Evolutionary conservation across 2,113 vertebrate genomes (phyloP), one percentile per base, ranked within the genome.

Genomic region (Pimephales promelas): DNA sequence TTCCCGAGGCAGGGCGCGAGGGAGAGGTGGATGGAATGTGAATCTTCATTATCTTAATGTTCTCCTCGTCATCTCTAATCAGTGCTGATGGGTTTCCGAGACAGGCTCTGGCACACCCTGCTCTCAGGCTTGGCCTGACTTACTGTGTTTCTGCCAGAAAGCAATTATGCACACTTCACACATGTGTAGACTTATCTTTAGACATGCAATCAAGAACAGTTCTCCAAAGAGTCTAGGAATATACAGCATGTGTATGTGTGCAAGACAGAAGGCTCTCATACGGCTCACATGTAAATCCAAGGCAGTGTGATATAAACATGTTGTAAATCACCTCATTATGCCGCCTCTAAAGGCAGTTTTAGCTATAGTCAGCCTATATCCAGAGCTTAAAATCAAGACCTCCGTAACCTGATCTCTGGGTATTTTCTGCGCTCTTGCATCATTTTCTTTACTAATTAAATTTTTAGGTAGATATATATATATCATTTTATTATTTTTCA

Each of bases 81-180:
- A 59, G 52, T 7, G 3, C 20, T 34, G 26, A 70, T 72, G 0
- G 24, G 49, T 72, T 77, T 8, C 1, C 11, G 36, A 68, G n/a
- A 11, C 49, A 3, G 31, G n/a, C 28, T 61, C 1, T 4, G 84
- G 84, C 91, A 87, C 91, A 79, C 91, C 93, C 84, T 10, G 10
- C 1, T 81, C 82, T 79, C 64, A 40, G n/a, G n/a, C n/a, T 87
- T 78, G 76, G 49, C 36, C 8, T 71, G 75, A 22, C 49, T 5
- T 77, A 18, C 31, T 57, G 24, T 66, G 40, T 79, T 8, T 66
- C 49, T 80, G 59, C 16, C 43, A 61, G 36, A 8, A 36, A 40
- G 6, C 36, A 8, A 59, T 57, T 0, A 8, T 77, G 20, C n/a
- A 6, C 22, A 4, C 26, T 2, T 34, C 3, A 56, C 28, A n/a